Evolutionary conservation across 1,140 invertebrate species (phyloP).

Genomic region (Ips nitidus): DNA sequence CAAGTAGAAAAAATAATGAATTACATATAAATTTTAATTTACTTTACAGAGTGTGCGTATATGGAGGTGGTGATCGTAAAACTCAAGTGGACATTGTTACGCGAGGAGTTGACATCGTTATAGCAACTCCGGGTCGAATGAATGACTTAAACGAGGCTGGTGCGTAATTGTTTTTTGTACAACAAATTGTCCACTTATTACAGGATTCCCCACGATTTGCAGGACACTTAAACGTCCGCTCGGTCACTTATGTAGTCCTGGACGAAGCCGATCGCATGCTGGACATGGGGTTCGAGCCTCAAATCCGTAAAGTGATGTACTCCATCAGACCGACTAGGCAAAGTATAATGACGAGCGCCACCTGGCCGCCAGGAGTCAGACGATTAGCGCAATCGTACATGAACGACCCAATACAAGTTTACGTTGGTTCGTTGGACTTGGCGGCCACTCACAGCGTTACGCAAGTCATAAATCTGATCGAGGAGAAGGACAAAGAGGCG

Average conservation of each 20-base stretch:
- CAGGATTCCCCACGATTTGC: constrained; percentile 8
- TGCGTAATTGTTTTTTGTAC: constrained; percentile 9
- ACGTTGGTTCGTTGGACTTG: constrained; percentile 83
- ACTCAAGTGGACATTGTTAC: constrained; percentile 70
- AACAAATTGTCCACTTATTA: neutral
- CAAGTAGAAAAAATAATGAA: too few relatives aligned
- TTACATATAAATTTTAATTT: neutral
- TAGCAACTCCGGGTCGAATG: constrained; percentile 91
- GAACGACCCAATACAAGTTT: constrained; percentile 85
- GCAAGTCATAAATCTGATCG: constrained; percentile 72
- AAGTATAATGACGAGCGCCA: constrained; percentile 67
- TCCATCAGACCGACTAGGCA: constrained; percentile 47
- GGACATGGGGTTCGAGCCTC: constrained; percentile 85
- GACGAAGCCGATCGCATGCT: constrained; percentile 98
- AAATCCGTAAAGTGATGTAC: constrained; percentile 73
- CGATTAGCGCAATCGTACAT: constrained; percentile 82
- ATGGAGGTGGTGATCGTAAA: constrained; percentile 74
- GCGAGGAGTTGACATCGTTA: constrained; percentile 85
- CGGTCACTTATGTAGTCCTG: constrained; percentile 80
- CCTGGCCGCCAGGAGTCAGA: constrained; percentile 82
- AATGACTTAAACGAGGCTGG: constrained; percentile 77
- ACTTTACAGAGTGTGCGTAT: constrained; percentile 44
- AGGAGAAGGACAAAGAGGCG: constrained; percentile 70
- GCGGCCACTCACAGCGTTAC: constrained; percentile 81
- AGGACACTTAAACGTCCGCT: constrained; percentile 70